phyloP scores from a whole-genome alignment of 2,113 vertebrate species.

The Rutilus rutilus region DNA sequence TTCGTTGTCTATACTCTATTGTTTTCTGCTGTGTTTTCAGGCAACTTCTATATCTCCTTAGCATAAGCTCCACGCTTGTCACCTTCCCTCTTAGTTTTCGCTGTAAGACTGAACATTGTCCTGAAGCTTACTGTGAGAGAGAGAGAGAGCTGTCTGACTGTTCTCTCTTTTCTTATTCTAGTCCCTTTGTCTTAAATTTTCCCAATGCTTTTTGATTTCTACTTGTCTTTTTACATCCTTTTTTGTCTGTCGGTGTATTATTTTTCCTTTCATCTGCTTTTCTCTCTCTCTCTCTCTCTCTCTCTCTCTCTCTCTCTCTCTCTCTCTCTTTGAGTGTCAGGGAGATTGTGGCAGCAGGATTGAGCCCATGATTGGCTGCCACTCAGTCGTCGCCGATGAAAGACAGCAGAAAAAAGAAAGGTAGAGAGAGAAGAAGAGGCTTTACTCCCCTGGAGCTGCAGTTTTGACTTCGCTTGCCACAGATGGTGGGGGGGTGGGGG shows the following conservation, averaged over 20 bases:
- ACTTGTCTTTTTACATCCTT: constrained; percentile 7
- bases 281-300: constrained; percentile 42
- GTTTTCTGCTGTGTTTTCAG: constrained; percentile 56
- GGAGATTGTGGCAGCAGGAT: constrained; percentile 73
- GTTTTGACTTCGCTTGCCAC: constrained; percentile 55
- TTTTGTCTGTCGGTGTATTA: constrained; percentile 42
- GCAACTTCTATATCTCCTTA: constrained; percentile 49
- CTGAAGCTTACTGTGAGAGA: constrained; percentile 66
- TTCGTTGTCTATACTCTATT: constrained; percentile 48
- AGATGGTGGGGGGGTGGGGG: constrained; percentile 53
- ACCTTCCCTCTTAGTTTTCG: constrained; percentile 65
- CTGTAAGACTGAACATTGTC: constrained; percentile 77
- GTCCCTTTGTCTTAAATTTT: constrained; percentile 54
- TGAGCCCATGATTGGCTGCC: constrained; percentile 80
- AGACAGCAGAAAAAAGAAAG: constrained; percentile 56
- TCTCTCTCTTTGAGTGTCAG: constrained; percentile 72
- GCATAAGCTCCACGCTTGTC: constrained; percentile 55
- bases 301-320: constrained; percentile 44
- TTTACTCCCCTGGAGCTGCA: constrained; percentile 66
- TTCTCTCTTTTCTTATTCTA: constrained; percentile 40
- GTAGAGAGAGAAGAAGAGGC: constrained; percentile 52
- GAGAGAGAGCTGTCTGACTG: constrained; percentile 26
- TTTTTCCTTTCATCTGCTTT: constrained; percentile 3
- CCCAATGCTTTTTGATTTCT: constrained; percentile 47
- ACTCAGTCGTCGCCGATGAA: constrained; percentile 80